Evolutionary conservation across 1,140 invertebrate genomes (phyloP).

Genomic region (Brachionus plicatilis): DNA sequence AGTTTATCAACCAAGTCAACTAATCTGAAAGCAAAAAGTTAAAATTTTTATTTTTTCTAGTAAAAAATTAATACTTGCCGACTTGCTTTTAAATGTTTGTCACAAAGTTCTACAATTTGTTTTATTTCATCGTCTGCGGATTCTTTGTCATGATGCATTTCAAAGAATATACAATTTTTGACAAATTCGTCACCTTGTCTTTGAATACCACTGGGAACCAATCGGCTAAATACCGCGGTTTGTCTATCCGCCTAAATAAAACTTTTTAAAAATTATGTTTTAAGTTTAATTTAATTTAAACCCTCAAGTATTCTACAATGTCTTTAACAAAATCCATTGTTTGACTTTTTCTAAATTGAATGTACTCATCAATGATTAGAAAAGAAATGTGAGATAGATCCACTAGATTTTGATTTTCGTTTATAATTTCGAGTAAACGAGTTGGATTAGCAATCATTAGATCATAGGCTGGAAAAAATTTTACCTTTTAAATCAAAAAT

Average conservation of each 20-base stretch:
- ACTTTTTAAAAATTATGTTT: not conserved
- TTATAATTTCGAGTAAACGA: constrained; percentile 21
- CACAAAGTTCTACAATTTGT: constrained; percentile 37
- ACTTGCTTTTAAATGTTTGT: constrained; percentile 22
- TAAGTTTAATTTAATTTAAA: not conserved
- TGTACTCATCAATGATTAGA: constrained; percentile 33
- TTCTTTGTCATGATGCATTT: constrained; percentile 41
- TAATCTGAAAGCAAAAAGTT: not conserved
- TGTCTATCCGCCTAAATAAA: constrained; percentile 10
- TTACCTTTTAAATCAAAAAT: too few species aligned
- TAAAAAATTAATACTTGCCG: not conserved
- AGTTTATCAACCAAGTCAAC: constrained; percentile 28
- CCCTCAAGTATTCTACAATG: not conserved
- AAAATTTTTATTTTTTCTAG: not conserved
- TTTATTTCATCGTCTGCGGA: constrained; percentile 35
- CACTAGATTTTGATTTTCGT: constrained; percentile 15
- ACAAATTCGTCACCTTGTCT: constrained; percentile 40
- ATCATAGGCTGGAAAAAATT: not conserved
- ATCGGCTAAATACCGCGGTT: constrained; percentile 31
- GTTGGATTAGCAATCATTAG: constrained; percentile 23
- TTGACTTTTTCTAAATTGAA: constrained; percentile 36
- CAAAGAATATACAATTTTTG: constrained; percentile 40
- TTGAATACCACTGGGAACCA: constrained; percentile 36
- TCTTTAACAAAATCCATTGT: constrained; percentile 40
- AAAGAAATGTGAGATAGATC: constrained; percentile 6